Base-by-base conservation (phyloP, 2,888 invertebrate species). In the Harpalus rufipes region DNA sequence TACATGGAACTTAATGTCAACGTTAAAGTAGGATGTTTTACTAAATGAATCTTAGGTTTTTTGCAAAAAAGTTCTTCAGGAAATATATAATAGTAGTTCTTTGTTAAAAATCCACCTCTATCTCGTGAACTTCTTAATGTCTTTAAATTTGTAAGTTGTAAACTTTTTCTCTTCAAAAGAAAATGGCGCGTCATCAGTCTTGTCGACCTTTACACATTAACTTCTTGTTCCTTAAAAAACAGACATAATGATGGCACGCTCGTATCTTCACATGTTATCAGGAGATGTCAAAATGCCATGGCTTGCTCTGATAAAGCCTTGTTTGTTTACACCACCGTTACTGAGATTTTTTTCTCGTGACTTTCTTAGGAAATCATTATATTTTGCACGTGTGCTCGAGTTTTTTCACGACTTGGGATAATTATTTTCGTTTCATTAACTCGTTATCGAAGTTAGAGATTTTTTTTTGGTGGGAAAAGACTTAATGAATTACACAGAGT, bases 231-330 rank as follows among this genome's bases (percentile, higher is more conserved):
- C 81, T 81, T 56, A 68, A 51, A 80, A 80, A 80, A 81, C 72
- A 81, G 51, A 56, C 81, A 68, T 81, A 68, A 81, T 81, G 68
- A 68, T 81, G 81, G 68, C 72, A 81, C 10, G 72, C 72, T 56
- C n/a, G 21, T 72, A 68, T 32, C 72, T 68, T 8, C 8, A 14
- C 58, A 39, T 51, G 51, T 81, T 81, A 81, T 81, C 81, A 81
- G 10, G 10, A 81, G 72, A 81, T 81, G 81, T 81, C 81, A 81
- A 81, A 68, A 81, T 51, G 81, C 81, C 81, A 81, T 14, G 81
- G 72, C 39, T 81, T 72, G 44, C 44, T 51, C 32, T 68, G 81
- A 81, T 81, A 81, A 81, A 12, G 25, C 41, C 14, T 41, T 79
- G 51, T 81, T 81, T 81, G 81, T 81, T 81, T 68, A 81, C 72